A percentile compares a stretch with the other conserved stretches of the same genome.
Conservation (phyloP, 2,113 vertebrate genomes). For the Crotophaga sulcirostris region DNA sequence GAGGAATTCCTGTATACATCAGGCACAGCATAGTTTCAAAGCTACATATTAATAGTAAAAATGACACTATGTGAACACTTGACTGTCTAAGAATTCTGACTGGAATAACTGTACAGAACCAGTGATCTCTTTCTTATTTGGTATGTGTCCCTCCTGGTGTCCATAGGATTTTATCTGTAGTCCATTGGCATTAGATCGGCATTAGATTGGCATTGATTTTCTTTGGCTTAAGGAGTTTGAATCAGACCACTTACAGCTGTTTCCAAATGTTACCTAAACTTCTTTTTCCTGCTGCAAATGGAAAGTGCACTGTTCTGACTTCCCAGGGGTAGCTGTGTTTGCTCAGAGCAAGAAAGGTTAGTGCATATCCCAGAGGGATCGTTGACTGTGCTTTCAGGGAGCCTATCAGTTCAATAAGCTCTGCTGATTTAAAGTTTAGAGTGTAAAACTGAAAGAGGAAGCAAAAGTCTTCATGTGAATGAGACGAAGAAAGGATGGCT, state of each 20-base stretch:
- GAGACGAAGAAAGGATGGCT: not conserved
- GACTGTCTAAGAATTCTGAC: conserved; percentile 50
- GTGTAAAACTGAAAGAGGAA: not conserved
- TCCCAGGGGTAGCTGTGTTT: not conserved
- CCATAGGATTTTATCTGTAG: not conserved
- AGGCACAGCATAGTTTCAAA: not conserved
- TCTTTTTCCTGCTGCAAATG: not conserved
- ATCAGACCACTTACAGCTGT: not conserved
- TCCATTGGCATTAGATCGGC: not conserved
- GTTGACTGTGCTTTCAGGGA: not conserved
- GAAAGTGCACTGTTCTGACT: not conserved
- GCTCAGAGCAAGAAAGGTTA: not conserved
- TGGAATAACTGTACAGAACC: conserved; percentile 19
- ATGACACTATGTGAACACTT: not conserved
- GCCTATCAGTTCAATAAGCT: not conserved
- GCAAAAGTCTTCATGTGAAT: not conserved
- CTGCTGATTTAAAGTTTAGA: not conserved
- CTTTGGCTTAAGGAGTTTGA: not conserved
- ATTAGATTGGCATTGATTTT: not conserved
- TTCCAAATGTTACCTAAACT: not conserved
- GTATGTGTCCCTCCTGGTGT: not conserved
- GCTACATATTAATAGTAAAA: not conserved
- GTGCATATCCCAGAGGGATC: not conserved
- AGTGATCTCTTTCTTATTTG: not conserved
- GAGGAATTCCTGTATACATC: not conserved